Base-by-base conservation (phyloP, 2,888 invertebrate species). In the Eupithecia abbreviata region DNA sequence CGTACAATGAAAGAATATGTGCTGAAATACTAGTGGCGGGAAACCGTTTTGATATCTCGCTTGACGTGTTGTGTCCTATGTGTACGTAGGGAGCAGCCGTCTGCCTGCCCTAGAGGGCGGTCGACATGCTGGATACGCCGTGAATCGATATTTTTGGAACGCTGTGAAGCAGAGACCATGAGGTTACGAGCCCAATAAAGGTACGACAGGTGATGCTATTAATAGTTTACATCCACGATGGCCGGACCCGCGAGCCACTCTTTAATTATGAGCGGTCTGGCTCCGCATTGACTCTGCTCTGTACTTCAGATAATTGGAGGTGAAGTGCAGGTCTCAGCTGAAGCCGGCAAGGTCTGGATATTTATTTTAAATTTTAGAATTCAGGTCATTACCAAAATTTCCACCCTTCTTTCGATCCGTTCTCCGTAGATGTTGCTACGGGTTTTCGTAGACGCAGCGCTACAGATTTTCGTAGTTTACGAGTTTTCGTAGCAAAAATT, bases 111-210 rank as follows among this genome's bases (percentile, higher is more conserved):
- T 90, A 91, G 91, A 93, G 93, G 93, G 93, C 93, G 93, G 91
- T 92, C 93, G 94, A 93, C 94, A 94, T 94, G 94, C 94, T 93
- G 93, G 92, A 92, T 93, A 93, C 92, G 91, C 90, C 88, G 92
- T 94, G 94, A 95, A 94, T 95, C 95, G 93, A 94, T 95, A 95
- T 92, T 94, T 94, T 94, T 92, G 93, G 93, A 93, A 90, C 94
- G 90, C 89, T 93, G 89, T 91, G 88, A 87, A 92, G 90, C 91
- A 87, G 90, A 92, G 91, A 93, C 89, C 91, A 94, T 94, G 95
- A 91, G 91, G 90, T 92, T 91, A 89, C 86, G 90, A 90, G 88
- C 90, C 91, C 90, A 93, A 88, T 93, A 92, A 93, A 94, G 94
- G 94, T 95, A 94, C 78, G 93, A 85, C 88, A 91, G 90, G 91